Base-by-base conservation (phyloP, 2,888 invertebrate species). In the Xestia sexstrigata region DNA sequence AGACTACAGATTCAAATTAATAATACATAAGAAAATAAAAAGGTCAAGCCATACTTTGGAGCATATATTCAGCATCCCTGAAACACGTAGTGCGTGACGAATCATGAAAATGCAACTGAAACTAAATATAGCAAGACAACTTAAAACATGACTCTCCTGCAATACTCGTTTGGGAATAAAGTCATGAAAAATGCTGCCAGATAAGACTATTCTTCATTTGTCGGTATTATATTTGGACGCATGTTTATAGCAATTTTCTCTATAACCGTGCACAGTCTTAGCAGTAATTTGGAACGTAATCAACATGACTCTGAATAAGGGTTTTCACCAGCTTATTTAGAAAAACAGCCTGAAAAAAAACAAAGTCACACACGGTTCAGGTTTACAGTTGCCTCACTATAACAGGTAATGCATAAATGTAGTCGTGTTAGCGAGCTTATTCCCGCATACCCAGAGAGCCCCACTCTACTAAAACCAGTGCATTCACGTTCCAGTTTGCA, bases 341-440 rank as follows among this genome's bases (percentile, higher is more conserved):
- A 20, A 45, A 1, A 68, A n/a, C 13, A 15, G 0, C 4, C 11
- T 30, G 17, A n/a, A 17, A 6, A 30, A 52, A 6, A 45, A 47
- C 17, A 17, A 30, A 0, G 60, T 35, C n/a, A 26, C n/a, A 35
- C 5, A 58, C 15, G 17, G 23, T 13, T 45, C 30, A 9, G 30
- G 26, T 52, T 71, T 47, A 15, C 23, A 78, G 60, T 45, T 13
- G 68, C 20, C 26, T 20, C 6, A 3, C 45, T 78, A 71, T 58
- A 73, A n/a, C 68, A 74, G 66, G 77, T 81, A 75, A 70, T 81
- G 60, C 55, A 73, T 83, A 66, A 76, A 83, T 76, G 71, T 58
- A 80, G 80, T 71, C 58, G 72, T 63, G 62, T 47, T 23, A 42
- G 66, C 35, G 20, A 58, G 70, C 75, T 73, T 58, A 71, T 49